A percentile compares a stretch with the other conserved stretches of the same genome.
Evolutionary conservation across 2,888 invertebrate species (phyloP).

Genomic region (Peribatodes rhomboidaria): DNA sequence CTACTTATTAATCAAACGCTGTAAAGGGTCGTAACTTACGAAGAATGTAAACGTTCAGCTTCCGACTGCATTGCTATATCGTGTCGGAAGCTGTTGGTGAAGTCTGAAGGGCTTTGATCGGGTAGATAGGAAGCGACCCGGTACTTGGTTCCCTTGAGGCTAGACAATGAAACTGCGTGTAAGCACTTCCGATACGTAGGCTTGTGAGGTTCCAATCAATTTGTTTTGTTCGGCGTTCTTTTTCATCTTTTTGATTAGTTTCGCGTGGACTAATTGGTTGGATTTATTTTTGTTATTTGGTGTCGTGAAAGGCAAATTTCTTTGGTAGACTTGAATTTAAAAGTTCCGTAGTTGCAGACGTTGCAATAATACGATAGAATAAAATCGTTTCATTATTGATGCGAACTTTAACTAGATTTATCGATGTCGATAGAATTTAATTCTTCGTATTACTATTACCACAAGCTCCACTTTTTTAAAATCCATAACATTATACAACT

Average conservation of each 20-base stretch:
- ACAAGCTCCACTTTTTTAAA: too few relatives aligned
- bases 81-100: neutral
- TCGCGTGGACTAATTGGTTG: neutral
- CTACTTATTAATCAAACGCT: too few relatives aligned
- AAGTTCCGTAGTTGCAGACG: neutral
- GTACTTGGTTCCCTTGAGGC: conserved; percentile 17
- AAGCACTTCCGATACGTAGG: conserved; percentile 15
- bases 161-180: conserved; percentile 33
- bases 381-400: neutral
- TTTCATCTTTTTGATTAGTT: neutral
- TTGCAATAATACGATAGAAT: neutral
- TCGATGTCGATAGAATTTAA: neutral
- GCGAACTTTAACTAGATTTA: neutral
- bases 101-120: conserved; percentile 20
- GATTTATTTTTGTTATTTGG: neutral
- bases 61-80: neutral
- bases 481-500: too few relatives aligned
- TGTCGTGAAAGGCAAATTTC: neutral
- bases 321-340: too few relatives aligned
- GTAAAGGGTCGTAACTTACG: too few relatives aligned
- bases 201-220: conserved; percentile 18
- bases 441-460: too few relatives aligned
- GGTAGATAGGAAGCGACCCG: conserved; percentile 29
- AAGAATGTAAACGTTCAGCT: too few relatives aligned
- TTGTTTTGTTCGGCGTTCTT: conserved; percentile 2